A percentile compares a stretch with the other conserved stretches of the same genome.
Evolutionary conservation across 2,797 vertebrate genomes (phyloP).

Genomic region (Staurois parvus): DNA sequence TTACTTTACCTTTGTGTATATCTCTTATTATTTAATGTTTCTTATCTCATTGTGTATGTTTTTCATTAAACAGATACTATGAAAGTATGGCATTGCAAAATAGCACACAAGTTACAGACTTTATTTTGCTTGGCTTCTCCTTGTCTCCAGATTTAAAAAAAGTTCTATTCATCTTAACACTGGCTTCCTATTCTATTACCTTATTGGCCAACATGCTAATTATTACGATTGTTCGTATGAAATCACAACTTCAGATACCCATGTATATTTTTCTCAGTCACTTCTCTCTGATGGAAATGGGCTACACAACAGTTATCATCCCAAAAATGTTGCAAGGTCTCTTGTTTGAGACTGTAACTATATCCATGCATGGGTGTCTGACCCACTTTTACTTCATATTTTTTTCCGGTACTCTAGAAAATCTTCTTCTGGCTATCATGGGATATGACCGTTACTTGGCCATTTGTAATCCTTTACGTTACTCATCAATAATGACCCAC

Average conservation of each 20-base stretch:
- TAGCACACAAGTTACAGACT: constrained; percentile 38
- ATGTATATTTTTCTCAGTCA: constrained; percentile 64
- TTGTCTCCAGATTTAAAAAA: constrained; percentile 16
- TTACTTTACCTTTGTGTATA: too few relatives aligned
- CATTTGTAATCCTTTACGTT: constrained; percentile 56
- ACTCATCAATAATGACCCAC: constrained; percentile 44
- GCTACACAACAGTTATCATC: constrained; percentile 55
- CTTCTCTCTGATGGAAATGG: constrained; percentile 62
- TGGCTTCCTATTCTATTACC: constrained; percentile 38
- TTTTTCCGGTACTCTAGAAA: constrained; percentile 51
- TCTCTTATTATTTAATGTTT: too few relatives aligned
- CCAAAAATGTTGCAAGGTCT: constrained; percentile 57
- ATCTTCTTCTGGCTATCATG: constrained; percentile 58
- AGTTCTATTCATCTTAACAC: constrained; percentile 37
- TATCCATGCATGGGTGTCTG: constrained; percentile 55
- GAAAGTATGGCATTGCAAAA: constrained; percentile 35
- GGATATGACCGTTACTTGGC: constrained; percentile 55
- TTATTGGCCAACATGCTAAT: constrained; percentile 57
- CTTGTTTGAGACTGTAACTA: constrained; percentile 37
- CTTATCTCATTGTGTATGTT: background rate
- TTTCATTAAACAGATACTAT: background rate
- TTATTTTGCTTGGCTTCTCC: constrained; percentile 56
- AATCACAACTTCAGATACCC: constrained; percentile 31
- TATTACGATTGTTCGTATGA: background rate
- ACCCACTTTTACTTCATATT: constrained; percentile 64